Base-by-base conservation (phyloP, 2,888 invertebrate species). In the Gibbula magus region DNA sequence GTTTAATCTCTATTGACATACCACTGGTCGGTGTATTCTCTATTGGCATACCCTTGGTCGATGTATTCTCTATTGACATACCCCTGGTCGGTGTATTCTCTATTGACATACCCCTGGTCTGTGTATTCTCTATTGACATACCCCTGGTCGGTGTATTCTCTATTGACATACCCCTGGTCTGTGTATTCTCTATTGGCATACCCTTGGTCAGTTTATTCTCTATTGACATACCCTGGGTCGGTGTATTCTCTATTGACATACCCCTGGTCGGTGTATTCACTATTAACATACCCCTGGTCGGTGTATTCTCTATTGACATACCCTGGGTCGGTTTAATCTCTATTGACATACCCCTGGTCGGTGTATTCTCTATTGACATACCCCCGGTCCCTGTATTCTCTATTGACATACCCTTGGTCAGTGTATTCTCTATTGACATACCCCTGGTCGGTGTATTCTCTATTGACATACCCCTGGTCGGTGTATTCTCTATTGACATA, bases 281-380 rank as follows among this genome's bases (percentile, higher is more conserved):
- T 99, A 99, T n/a, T n/a, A n/a, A n/a, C n/a, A 66, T 51, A 66
- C 56, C 32, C 98, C 97, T 77, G 98, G 98, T 89, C 98, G 95
- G 91, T 98, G 96, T 79, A 98, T 97, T 86, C 98, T 95, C 99
- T 99, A 99, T n/a, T n/a, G n/a, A n/a, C n/a, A 66, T 51, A 66
- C 56, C 32, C 98, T 97, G 78, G 98, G 98, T 89, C 98, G 95
- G 91, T 98, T 96, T 79, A 98, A 97, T 86, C 98, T 95, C 99
- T 99, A 99, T n/a, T n/a, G n/a, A n/a, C n/a, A 66, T 51, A 66
- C 56, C 32, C 98, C 97, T 77, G 98, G 98, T 89, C 98, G 95
- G 91, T 98, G 96, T 79, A 98, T 97, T 86, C 98, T 95, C 99
- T 99, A 99, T n/a, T n/a, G n/a, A n/a, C n/a, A 66, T 51, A 66